phyloP scores from a whole-genome alignment of 2,113 vertebrate species.

The Steatornis caripensis region DNA sequence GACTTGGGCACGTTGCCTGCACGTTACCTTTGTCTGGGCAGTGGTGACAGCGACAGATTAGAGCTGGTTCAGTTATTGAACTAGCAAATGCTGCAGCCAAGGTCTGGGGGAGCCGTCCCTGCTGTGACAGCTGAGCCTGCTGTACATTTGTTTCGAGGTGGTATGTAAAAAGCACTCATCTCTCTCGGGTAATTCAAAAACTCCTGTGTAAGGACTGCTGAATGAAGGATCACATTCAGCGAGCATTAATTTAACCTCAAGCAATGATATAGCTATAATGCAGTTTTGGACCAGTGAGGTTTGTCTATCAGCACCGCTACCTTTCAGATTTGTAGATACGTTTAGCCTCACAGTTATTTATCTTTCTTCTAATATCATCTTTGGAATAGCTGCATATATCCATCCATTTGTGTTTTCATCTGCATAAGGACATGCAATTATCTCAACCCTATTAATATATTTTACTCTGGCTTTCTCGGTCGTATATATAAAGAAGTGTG shows the following conservation, averaged over 20 bases:
- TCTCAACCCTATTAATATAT: background rate
- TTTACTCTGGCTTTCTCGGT: background rate
- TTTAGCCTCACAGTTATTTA: background rate
- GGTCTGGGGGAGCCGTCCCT: rapidly evolving
- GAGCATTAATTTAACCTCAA: background rate
- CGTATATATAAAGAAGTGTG: background rate
- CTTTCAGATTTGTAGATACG: background rate
- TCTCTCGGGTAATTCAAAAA: background rate
- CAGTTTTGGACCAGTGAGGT: background rate
- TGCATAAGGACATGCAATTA: background rate
- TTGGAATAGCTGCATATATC: background rate
- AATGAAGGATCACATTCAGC: background rate
- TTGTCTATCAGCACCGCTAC: background rate
- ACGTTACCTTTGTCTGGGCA: background rate
- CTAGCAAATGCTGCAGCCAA: background rate
- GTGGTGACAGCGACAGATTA: background rate
- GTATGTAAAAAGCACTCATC: background rate
- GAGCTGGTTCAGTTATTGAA: background rate
- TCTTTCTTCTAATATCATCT: background rate
- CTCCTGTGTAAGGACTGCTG: background rate
- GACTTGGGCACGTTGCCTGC: background rate
- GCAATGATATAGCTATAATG: background rate
- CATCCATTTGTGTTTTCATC: background rate
- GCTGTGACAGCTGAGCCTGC: background rate
- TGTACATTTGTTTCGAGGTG: background rate